Percentiles rank a stretch among this genome's conserved stretches.
These are phyloP conservation scores for Drosophila nigricruria DNA, from an alignment of 2,888 invertebrate species.

Conservation along the genomic window DNA sequence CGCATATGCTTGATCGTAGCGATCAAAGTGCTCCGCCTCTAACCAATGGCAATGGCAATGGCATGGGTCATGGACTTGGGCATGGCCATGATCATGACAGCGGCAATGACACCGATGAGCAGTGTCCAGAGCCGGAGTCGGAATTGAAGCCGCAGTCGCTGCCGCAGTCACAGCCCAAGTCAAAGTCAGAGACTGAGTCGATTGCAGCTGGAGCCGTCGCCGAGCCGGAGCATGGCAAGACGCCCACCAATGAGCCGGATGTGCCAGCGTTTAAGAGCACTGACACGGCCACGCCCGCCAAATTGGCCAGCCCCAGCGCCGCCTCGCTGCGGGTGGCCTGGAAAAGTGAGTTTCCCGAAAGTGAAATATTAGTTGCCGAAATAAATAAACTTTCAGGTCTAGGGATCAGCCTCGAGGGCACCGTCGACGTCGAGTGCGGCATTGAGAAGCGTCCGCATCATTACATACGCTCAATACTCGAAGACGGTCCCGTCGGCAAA, in stretches of 20 bases:
- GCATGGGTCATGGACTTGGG: constrained; percentile 38
- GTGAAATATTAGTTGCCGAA: constrained; percentile 96
- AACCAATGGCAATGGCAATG: constrained; percentile 57
- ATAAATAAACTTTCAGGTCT: constrained; percentile 96
- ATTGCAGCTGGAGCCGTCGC: constrained; percentile 3
- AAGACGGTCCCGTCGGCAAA: constrained; percentile 97
- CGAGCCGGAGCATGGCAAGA: constrained; percentile 54
- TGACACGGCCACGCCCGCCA: constrained; percentile 10
- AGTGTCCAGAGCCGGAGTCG: constrained; percentile 59
- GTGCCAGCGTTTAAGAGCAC: constrained; percentile 21
- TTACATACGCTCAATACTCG: constrained; percentile 97
- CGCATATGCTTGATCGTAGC: constrained; percentile 83
- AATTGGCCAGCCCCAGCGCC: constrained; percentile 87
- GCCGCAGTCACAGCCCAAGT: neutral
- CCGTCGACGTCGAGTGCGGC: constrained; percentile 99
- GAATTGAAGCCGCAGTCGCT: constrained; percentile 28
- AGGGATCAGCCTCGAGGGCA: constrained; percentile 98
- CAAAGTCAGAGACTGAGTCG: neutral
- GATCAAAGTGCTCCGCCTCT: constrained; percentile 72
- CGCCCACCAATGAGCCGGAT: constrained; percentile 59
- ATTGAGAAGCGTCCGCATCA: constrained; percentile 99
- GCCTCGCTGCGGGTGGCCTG: constrained; percentile 92
- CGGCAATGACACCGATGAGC: constrained; percentile 75
- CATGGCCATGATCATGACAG: constrained; percentile 68
- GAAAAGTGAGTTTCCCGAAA: constrained; percentile 92